These are phyloP conservation scores for Sarcophaga peregrina DNA, from an alignment of 1,140 invertebrate species.

Conservation along the genomic window DNA sequence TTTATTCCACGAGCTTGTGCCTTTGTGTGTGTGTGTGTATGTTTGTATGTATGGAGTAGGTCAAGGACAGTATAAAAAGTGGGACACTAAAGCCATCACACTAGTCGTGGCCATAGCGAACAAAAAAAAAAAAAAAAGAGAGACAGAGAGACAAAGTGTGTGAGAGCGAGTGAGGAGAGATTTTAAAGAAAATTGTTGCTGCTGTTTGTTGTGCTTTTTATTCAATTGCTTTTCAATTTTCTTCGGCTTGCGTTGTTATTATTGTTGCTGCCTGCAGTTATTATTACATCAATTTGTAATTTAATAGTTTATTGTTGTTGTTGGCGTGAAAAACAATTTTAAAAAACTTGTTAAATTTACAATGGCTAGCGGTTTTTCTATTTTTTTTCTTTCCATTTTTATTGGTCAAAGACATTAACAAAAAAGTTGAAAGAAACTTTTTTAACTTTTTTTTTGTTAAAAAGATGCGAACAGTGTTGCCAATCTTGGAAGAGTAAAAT, in stretches of 20 bases:
- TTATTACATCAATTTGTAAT: neutral
- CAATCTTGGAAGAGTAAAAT: no score
- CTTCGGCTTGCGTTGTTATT: neutral
- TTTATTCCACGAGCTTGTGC: neutral
- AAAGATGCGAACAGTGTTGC: no score
- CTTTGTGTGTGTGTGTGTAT: neutral
- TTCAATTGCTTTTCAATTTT: conserved; percentile 18
- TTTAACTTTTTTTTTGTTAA: no score
- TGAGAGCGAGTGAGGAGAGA: no score
- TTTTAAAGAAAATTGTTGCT: no score
- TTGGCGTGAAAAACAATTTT: no score
- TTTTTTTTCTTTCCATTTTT: no score
- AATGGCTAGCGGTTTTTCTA: neutral
- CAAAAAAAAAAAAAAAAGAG: neutral
- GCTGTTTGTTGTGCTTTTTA: neutral
- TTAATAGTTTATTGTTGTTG: neutral
- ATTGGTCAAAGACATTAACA: no score
- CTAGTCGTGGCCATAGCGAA: neutral
- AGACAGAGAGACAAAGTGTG: neutral
- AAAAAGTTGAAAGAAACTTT: no score
- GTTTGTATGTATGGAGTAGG: conserved; percentile 64
- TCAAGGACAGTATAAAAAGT: conserved; percentile 67
- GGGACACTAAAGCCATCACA: conserved; percentile 57
- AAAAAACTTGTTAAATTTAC: no score
- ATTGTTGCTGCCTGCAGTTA: neutral